phyloP scores from a whole-genome alignment of 1,140 invertebrate species.

The Nilaparvata lugens region DNA sequence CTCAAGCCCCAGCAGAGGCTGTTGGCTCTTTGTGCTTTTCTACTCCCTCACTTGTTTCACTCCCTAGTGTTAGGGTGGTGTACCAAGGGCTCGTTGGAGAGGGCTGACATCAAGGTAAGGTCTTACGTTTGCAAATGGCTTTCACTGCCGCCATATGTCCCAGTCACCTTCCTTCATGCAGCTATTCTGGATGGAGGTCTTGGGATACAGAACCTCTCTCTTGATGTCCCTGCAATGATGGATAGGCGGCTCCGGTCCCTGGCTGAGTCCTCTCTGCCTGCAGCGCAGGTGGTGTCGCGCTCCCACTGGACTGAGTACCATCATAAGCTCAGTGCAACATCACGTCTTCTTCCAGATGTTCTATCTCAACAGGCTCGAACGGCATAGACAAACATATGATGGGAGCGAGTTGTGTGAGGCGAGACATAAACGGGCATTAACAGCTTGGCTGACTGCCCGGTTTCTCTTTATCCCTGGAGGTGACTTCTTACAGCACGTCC shows the following conservation, averaged over 20 bases:
- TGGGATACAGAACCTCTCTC: constrained; percentile 16
- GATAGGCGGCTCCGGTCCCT: neutral
- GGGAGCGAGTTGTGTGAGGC: neutral
- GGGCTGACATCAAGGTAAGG: neutral
- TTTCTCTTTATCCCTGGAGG: constrained; percentile 9
- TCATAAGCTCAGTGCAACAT: too few relatives aligned
- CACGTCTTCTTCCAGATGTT: neutral
- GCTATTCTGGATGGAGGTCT: constrained; percentile 28
- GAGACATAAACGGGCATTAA: neutral
- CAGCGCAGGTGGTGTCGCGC: neutral
- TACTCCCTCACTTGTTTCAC: constrained; percentile 30
- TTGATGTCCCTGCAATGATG: neutral
- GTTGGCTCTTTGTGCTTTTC: constrained; percentile 5
- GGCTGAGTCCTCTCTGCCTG: neutral
- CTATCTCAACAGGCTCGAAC: neutral
- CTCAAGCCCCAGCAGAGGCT: constrained; percentile 31
- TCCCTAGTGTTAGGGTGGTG: constrained; percentile 25
- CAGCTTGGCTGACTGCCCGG: neutral
- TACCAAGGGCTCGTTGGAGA: constrained; percentile 22
- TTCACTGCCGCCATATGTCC: constrained; percentile 30
- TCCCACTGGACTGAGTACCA: neutral
- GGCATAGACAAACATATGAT: neutral
- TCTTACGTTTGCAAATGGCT: constrained; percentile 28
- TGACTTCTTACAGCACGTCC: constrained; percentile 22
- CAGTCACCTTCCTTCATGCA: constrained; percentile 32